Evolutionary conservation across 2,888 invertebrate species (phyloP), one percentile per base, ranked within the genome.

Genomic region (Punctoribates punctum): DNA sequence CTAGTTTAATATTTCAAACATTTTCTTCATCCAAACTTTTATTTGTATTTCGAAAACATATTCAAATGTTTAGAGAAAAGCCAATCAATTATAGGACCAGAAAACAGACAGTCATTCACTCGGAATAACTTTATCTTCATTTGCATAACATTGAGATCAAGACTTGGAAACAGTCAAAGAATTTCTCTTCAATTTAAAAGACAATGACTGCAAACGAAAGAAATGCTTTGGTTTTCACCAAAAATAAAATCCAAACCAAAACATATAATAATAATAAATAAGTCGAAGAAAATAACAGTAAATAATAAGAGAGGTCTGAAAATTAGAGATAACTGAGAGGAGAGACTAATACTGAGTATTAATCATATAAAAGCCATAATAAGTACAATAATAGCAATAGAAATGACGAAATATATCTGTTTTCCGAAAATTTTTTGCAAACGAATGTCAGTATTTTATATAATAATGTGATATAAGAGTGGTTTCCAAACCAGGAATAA

Each of bases 321-420:
- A 62, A 27, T 29, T 27, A 62, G n/a, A 27, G 62, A 62, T 62
- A 62, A 62, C 5, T 62, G 29, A 27, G 15, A 29, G 62, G 57
- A n/a, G 11, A 25, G 57, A 57, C 9, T n/a, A 34, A 17, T 6
- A 62, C n/a, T n/a, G 5, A 27, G 29, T 25, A 62, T 27, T 29
- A 62, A 62, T 29, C 4, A 62, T 15, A 62, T 29, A 62, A 62
- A 27, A 34, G 62, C 13, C n/a, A 27, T 62, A 62, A 27, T 62
- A 34, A 62, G 5, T 34, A 29, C 20, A 34, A 11, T 62, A 27
- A 34, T n/a, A n/a, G n/a, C 11, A 25, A 29, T 25, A 62, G 3
- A 29, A 34, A 1, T 15, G n/a, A 23, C 3, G 27, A 29, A 62
- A 27, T 23, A 27, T 23, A n/a, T 25, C 27, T 62, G 27, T 11